These are phyloP conservation scores for Macrotis lagotis DNA, from an alignment of 2,113 vertebrate species.

Conservation along the genomic window DNA sequence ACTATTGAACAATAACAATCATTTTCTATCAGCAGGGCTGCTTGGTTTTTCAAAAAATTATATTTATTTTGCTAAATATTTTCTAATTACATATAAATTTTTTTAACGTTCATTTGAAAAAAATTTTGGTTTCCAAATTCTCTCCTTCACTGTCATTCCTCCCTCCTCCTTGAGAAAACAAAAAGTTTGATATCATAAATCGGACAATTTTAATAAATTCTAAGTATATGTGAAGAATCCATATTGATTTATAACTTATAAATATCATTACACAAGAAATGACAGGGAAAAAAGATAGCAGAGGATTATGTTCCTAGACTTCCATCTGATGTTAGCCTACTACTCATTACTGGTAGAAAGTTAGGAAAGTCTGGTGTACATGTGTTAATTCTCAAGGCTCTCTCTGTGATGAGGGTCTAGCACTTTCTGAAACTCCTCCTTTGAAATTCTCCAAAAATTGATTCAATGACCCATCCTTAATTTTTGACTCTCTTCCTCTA, in stretches of 20 bases:
- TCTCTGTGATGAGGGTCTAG: neutral
- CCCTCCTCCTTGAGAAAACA: neutral
- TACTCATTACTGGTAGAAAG: fast-evolving
- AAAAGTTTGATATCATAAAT: neutral
- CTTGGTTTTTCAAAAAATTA: neutral
- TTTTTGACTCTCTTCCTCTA: neutral
- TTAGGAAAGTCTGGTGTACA: neutral
- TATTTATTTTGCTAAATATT: neutral
- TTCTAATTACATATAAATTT: neutral
- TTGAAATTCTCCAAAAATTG: neutral
- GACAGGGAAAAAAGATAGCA: neutral
- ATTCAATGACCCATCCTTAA: neutral
- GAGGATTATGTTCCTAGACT: neutral
- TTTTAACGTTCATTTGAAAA: neutral
- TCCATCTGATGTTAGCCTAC: neutral
- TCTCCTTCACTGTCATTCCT: neutral
- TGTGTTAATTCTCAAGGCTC: neutral
- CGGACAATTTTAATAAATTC: neutral
- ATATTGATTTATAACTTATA: neutral
- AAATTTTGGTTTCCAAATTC: neutral
- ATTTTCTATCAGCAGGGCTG: neutral
- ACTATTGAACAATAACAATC: neutral
- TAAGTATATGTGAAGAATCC: neutral
- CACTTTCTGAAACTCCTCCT: neutral
- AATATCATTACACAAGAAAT: neutral